Evolutionary conservation across 2,797 vertebrate genomes (phyloP), one percentile per base, ranked within the genome.

Genomic region (Hypotaenidia philippensis): DNA sequence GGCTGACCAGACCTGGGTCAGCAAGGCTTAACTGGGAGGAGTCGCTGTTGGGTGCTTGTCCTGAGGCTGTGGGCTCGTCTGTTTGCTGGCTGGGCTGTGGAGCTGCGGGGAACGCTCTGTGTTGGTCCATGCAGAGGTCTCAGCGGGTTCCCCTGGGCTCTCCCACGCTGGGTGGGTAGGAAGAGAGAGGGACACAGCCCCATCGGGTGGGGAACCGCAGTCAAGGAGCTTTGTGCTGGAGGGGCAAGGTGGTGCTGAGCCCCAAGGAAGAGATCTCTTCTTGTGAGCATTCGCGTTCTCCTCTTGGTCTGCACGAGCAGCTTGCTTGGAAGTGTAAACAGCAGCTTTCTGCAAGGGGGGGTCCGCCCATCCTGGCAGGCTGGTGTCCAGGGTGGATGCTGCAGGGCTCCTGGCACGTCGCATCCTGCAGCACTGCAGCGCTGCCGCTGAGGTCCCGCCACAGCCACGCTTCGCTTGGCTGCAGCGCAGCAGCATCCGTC

Each of bases 291-390:
- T 6, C 55, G 11, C 25, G 52, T 29, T 56, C 52, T 34, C 52
- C 52, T 57, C 44, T 16, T 22, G n/a, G 25, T 27, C 61, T 41
- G 71, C 5, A 49, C 57, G 34, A 92, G 45, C 96, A 91, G 89
- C 81, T 60, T 86, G 3, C 89, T 44, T 41, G 2, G 41, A 13
- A 57, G 72, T 0, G 38, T 15, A 12, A 22, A 6, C 65, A 34
- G 72, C 7, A 0, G 40, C 34, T 66, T 10, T 82, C 26, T 87
- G 66, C 40, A 13, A 29, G 64, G 87, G 77, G 77, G 83, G 80
- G 31, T 8, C 80, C 47, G 8, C 93, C 93, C 94, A 56, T 92
- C 86, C 89, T 53, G 90, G 69, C 93, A 49, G 91, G 87, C 93
- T 87, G 83, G 4, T 40, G n/a, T 13, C 89, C 91, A 82, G 84